phyloP scores from a whole-genome alignment of 2,113 vertebrate species.

The Dicerorhinus sumatrensis region DNA sequence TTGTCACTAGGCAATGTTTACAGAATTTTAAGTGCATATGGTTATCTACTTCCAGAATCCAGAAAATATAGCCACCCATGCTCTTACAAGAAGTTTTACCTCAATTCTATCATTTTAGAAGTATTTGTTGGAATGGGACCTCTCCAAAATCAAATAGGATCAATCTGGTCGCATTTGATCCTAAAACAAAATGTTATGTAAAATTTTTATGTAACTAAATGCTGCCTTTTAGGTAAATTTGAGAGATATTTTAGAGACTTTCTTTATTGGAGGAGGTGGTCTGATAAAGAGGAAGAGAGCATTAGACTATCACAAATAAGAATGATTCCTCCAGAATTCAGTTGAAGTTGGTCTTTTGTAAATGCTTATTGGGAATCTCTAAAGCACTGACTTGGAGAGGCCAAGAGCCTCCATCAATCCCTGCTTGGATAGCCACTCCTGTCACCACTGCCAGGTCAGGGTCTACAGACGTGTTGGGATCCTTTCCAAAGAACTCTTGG shows the following conservation, averaged over 20 bases:
- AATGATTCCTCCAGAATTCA: constrained; percentile 76
- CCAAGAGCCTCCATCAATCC: constrained; percentile 98
- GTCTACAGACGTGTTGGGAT: constrained; percentile 97
- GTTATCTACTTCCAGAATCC: constrained; percentile 56
- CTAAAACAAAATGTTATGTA: constrained; percentile 20
- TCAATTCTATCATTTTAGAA: constrained; percentile 54
- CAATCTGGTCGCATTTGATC: background rate
- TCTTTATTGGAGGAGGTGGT: constrained; percentile 25
- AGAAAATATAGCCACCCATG: background rate
- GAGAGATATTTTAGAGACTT: constrained; percentile 24
- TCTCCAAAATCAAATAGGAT: constrained; percentile 51
- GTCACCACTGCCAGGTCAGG: constrained; percentile 97
- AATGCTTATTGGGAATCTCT: constrained; percentile 96
- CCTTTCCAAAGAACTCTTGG: constrained; percentile 94
- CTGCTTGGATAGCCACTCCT: constrained; percentile 96
- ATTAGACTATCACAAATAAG: constrained; percentile 15
- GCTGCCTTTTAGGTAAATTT: constrained; percentile 37
- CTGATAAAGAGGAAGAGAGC: constrained; percentile 47
- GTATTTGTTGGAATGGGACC: background rate
- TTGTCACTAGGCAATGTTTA: constrained; percentile 58
- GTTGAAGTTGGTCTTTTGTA: constrained; percentile 97
- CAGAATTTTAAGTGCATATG: constrained; percentile 57
- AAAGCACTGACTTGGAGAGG: constrained; percentile 98
- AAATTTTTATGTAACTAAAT: constrained; percentile 40
- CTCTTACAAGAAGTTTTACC: constrained; percentile 2